These are phyloP conservation scores for Colletes collaris DNA, from an alignment of 2,888 invertebrate genomes.

Conservation along the genomic window DNA sequence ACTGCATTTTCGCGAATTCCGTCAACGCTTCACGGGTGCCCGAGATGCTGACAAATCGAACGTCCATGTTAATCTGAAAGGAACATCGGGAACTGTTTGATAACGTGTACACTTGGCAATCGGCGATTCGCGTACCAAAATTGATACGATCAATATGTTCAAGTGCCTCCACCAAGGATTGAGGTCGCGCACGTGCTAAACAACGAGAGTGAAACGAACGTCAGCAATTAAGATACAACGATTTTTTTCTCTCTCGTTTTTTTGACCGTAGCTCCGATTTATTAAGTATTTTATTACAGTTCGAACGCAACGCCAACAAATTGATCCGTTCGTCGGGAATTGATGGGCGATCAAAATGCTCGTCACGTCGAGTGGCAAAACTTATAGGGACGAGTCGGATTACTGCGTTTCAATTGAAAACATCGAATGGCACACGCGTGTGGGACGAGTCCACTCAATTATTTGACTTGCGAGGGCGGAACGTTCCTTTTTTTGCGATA, in stretches of 20 bases:
- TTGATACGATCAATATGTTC: slow-evolving; percentile 26
- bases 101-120: neutral
- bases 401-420: neutral
- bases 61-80: slow-evolving; percentile 42
- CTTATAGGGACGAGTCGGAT: slow-evolving; percentile 5
- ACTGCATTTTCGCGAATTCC: slow-evolving; percentile 7
- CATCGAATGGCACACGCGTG: neutral
- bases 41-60: neutral
- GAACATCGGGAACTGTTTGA: slow-evolving; percentile 15
- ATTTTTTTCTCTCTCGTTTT: slow-evolving; percentile 1
- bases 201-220: neutral
- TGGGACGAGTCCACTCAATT: neutral
- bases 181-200: slow-evolving; percentile 46
- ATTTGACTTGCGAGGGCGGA: no score
- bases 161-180: slow-evolving; percentile 5
- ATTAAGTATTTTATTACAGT: slow-evolving; percentile 12
- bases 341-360: slow-evolving; percentile 9
- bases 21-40: neutral
- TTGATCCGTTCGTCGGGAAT: neutral
- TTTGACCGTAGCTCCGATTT: neutral
- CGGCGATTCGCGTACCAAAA: slow-evolving; percentile 11
- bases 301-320: slow-evolving; percentile 4
- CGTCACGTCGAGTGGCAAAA: neutral
- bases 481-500: no score
- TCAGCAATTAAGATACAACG: slow-evolving; percentile 38